Conservation (phyloP, 2,888 invertebrate genomes). For the Pasiphila rectangulata region DNA sequence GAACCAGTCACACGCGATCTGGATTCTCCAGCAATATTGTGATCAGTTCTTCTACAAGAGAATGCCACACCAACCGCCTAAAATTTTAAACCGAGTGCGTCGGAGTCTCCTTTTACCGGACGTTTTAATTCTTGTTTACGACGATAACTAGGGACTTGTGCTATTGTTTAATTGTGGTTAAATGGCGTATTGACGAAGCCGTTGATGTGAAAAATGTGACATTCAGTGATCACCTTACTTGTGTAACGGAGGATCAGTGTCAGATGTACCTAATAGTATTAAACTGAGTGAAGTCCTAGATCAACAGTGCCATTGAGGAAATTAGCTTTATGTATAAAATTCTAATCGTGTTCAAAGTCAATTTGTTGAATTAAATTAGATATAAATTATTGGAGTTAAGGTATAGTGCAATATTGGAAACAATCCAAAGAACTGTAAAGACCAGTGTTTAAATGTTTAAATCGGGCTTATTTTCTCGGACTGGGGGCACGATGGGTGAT, state of each 20-base stretch:
- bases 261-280: conserved; percentile 40
- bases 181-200: conserved; percentile 33
- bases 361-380: conserved; percentile 42
- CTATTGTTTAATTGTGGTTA: conserved; percentile 28
- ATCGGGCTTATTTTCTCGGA: conserved; percentile 69
- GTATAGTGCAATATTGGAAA: conserved; percentile 66
- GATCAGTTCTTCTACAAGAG: conserved; percentile 41
- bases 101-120: conserved; percentile 65
- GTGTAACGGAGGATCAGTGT: conserved; percentile 44
- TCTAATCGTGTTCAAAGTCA: conserved; percentile 67
- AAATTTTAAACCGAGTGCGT: conserved; percentile 66
- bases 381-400: conserved; percentile 42
- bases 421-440: conserved; percentile 61
- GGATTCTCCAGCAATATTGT: conserved; percentile 26
- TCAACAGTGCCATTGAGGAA: conserved; percentile 64
- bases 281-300: conserved; percentile 37
- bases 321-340: conserved; percentile 59
- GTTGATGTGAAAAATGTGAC: conserved; percentile 58
- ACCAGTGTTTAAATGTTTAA: conserved; percentile 69
- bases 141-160: conserved; percentile 59
- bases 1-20: conserved; percentile 30
- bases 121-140: conserved; percentile 74
- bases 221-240: conserved; percentile 44
- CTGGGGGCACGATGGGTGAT: conserved; percentile 70
- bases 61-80: conserved; percentile 71